phyloP scores from a whole-genome alignment of 2,113 vertebrate species.

The Gasterosteus aculeatus region DNA sequence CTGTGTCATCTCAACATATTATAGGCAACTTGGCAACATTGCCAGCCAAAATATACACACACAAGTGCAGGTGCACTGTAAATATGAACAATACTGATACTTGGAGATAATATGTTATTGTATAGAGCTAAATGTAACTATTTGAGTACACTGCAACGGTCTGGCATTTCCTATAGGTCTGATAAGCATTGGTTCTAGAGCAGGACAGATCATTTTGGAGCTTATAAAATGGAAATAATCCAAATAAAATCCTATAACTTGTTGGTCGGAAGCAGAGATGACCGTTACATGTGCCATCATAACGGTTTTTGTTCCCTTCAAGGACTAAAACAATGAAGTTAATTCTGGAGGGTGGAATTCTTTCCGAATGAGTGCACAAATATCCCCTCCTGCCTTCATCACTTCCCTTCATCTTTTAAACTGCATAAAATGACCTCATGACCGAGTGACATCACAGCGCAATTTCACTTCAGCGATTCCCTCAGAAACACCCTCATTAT shows the following conservation, averaged over 20 bases:
- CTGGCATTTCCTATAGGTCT: not conserved
- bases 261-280: not conserved
- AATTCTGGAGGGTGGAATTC: constrained; percentile 1
- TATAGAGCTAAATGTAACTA: not conserved
- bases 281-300: not conserved
- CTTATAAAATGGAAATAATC: not conserved
- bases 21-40: constrained; percentile 7
- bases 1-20: not conserved
- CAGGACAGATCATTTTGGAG: not conserved
- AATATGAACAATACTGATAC: not conserved
- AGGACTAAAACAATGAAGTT: not conserved
- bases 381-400: constrained; percentile 10
- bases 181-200: not conserved
- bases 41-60: constrained; percentile 9
- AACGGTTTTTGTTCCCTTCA: not conserved
- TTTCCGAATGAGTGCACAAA: constrained; percentile 1
- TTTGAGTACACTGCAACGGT: not conserved
- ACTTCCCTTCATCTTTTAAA: constrained; percentile 31
- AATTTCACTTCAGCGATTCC: constrained; percentile 58
- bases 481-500: constrained; percentile 71
- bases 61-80: not conserved
- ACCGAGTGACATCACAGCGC: constrained; percentile 69
- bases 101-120: not conserved
- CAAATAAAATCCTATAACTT: not conserved
- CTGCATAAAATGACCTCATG: constrained; percentile 50